Percentiles rank a stretch among this genome's conserved stretches.
phyloP scores from a whole-genome alignment of 1,140 invertebrate genomes.

The Pseudomyrmex pallidus region DNA sequence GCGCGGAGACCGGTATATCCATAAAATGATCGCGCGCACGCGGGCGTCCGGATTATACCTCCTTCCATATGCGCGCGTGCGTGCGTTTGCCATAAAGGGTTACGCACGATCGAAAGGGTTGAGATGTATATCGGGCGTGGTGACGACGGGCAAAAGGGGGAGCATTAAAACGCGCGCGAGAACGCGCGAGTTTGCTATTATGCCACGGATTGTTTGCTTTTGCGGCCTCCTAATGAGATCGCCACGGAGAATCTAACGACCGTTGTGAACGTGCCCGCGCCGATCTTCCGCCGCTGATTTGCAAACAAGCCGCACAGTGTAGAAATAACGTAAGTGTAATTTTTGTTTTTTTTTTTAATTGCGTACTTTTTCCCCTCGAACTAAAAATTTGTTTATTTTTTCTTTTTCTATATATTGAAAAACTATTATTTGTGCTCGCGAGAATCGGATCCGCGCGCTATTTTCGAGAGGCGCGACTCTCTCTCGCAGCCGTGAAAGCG shows the following conservation, averaged over 20 bases:
- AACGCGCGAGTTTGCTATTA: slow-evolving; percentile 66
- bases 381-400: no score
- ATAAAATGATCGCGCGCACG: slow-evolving; percentile 57
- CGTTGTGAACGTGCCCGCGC: not conserved
- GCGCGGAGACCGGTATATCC: slow-evolving; percentile 18
- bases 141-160: slow-evolving; percentile 55
- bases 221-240: slow-evolving; percentile 77
- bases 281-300: not conserved
- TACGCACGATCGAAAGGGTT: slow-evolving; percentile 54
- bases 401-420: no score
- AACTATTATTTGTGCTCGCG: no score
- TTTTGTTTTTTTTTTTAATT: slow-evolving; percentile 15
- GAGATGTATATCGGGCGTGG: slow-evolving; percentile 63
- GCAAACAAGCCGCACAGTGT: not conserved
- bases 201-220: slow-evolving; percentile 72
- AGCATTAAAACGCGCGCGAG: slow-evolving; percentile 68
- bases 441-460: no score
- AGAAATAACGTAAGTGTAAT: slow-evolving; percentile 7
- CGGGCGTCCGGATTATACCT: not conserved
- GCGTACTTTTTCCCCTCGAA: not conserved
- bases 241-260: slow-evolving; percentile 21
- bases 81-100: slow-evolving; percentile 65
- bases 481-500: slow-evolving; percentile 31
- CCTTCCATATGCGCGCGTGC: not conserved
- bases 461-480: not conserved